A percentile compares a stretch with the other conserved stretches of the same genome.
Conservation (phyloP, 1,140 invertebrate species). For the Atta cephalotes region DNA sequence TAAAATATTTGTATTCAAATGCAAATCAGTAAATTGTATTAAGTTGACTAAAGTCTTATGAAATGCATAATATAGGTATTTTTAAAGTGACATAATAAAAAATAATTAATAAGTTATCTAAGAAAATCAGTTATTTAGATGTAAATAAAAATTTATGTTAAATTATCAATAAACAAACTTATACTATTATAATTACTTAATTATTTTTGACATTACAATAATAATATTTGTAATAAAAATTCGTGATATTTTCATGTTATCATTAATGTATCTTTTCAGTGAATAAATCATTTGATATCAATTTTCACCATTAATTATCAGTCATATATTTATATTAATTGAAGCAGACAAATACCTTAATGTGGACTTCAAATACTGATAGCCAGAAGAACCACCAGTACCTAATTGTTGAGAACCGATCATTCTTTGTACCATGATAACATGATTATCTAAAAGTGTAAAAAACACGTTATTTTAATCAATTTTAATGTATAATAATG, state of each 20-base stretch:
- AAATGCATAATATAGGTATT: not conserved
- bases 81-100: not conserved
- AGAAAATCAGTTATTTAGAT: not conserved
- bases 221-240: constrained; percentile 12
- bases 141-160: not conserved
- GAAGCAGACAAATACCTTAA: constrained; percentile 90
- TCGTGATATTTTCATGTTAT: not conserved
- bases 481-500: too few species aligned
- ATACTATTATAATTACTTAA: not conserved
- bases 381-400: constrained; percentile 99
- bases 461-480: not conserved
- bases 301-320: constrained; percentile 24
- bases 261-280: not conserved
- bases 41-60: not conserved
- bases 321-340: not conserved
- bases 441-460: constrained; percentile 95
- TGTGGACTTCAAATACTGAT: constrained; percentile 99
- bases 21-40: not conserved
- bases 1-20: not conserved
- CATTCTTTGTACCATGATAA: constrained; percentile 99
- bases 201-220: not conserved
- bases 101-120: not conserved
- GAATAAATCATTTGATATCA: constrained; percentile 26
- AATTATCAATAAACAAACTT: not conserved
- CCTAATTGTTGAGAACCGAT: constrained; percentile 98